Evolutionary conservation across 2,113 vertebrate genomes (phyloP).

Genomic region (Strix uralensis): DNA sequence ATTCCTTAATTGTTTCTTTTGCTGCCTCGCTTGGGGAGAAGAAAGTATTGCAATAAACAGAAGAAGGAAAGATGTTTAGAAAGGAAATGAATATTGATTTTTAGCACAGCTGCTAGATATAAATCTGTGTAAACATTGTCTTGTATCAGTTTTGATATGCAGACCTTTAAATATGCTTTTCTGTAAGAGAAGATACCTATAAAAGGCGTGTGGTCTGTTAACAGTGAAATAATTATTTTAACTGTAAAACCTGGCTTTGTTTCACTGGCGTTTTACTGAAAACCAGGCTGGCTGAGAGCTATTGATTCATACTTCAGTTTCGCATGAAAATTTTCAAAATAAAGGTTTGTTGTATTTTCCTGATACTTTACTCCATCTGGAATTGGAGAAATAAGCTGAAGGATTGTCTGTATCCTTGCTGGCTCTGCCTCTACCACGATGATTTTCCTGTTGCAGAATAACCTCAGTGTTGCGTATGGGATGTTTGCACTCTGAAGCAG

Average conservation of each 20-base stretch:
- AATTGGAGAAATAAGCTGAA: background rate
- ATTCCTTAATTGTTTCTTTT: background rate
- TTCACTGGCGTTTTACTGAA: background rate
- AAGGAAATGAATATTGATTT: background rate
- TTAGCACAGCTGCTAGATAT: background rate
- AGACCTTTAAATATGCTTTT: background rate
- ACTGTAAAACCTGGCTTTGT: background rate
- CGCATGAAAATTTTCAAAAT: background rate
- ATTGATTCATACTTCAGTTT: background rate
- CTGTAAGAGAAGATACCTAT: background rate
- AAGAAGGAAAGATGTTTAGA: background rate
- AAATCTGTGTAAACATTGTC: background rate
- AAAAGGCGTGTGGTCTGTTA: background rate
- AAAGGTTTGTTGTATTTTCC: background rate
- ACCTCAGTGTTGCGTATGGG: background rate
- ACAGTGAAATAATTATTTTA: background rate
- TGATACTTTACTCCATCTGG: background rate
- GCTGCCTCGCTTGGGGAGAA: background rate
- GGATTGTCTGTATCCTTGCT: background rate
- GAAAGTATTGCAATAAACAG: background rate
- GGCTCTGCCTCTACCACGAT: fast-evolving
- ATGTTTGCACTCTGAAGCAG: background rate
- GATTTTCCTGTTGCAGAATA: background rate
- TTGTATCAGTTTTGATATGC: background rate
- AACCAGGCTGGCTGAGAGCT: background rate